Percentiles rank a stretch among this genome's conserved stretches.
These are phyloP conservation scores for Andrena haemorrhoa DNA, from an alignment of 2,888 invertebrate species.

Conservation along the genomic window DNA sequence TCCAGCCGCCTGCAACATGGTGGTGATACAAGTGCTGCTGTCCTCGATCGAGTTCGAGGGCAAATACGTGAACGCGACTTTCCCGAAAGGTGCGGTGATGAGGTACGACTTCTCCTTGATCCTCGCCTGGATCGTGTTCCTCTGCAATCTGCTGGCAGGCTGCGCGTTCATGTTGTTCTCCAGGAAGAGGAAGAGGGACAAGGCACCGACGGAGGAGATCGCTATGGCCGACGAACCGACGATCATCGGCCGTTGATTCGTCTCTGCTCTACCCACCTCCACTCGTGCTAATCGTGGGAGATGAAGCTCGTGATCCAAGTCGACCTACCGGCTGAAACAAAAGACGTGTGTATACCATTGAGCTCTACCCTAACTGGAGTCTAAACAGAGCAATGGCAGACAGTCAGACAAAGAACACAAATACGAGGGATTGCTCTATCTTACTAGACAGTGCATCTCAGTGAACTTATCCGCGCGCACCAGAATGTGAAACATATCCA, in stretches of 20 bases:
- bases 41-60: constrained; percentile 91
- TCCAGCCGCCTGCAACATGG: constrained; percentile 91
- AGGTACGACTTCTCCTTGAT: constrained; percentile 91
- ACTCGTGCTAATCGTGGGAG: background rate
- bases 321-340: background rate
- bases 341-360: too few relatives aligned
- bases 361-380: too few relatives aligned
- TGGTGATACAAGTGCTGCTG: constrained; percentile 93
- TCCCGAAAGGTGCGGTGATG: constrained; percentile 89
- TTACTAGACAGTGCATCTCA: too few relatives aligned
- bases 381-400: too few relatives aligned
- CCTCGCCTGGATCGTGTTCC: constrained; percentile 92
- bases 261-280: background rate
- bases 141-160: constrained; percentile 89
- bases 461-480: too few relatives aligned
- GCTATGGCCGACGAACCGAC: constrained; percentile 95
- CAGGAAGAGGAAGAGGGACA: constrained; percentile 93
- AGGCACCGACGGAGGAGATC: constrained; percentile 92
- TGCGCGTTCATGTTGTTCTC: constrained; percentile 92
- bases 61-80: constrained; percentile 88
- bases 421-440: too few relatives aligned
- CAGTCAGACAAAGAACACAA: too few relatives aligned
- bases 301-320: background rate
- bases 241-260: constrained; percentile 87
- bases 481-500: too few relatives aligned